phyloP scores from a whole-genome alignment of 1,140 invertebrate genomes.

The Drosophila guanche region DNA sequence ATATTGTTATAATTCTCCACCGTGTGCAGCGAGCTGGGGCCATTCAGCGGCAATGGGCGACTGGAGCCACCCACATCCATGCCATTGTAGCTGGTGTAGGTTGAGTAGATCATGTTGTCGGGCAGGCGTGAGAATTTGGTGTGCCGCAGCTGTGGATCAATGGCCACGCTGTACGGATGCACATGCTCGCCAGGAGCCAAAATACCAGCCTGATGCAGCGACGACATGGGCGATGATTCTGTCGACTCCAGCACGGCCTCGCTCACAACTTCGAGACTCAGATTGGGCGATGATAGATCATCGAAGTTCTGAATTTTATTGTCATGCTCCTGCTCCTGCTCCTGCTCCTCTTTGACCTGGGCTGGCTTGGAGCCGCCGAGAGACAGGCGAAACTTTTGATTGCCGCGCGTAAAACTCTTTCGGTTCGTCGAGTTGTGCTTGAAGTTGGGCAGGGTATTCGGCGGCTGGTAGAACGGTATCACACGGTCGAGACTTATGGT shows the following conservation, averaged over 20 bases:
- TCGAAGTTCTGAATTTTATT: conserved; percentile 59
- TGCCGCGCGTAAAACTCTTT: conserved; percentile 88
- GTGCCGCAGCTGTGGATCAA: conserved; percentile 31
- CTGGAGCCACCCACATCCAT: conserved; percentile 40
- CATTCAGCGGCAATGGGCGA: conserved; percentile 49
- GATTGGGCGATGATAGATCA: conserved; percentile 70
- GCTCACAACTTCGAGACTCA: conserved; percentile 77
- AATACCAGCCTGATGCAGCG: conserved; percentile 20
- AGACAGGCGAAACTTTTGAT: conserved; percentile 73
- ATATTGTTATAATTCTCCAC: conserved; percentile 61
- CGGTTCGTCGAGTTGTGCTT: conserved; percentile 87
- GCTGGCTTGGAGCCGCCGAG: conserved; percentile 66
- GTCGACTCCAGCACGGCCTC: conserved; percentile 59
- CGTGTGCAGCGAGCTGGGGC: conserved; percentile 66
- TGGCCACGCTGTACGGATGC: conserved; percentile 21
- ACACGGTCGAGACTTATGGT: conserved; percentile 73
- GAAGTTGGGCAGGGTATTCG: conserved; percentile 82
- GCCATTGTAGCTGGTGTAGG: conserved; percentile 41
- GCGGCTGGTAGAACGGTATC: conserved; percentile 79
- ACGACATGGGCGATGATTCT: conserved; percentile 57
- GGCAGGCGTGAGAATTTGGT: conserved; percentile 41
- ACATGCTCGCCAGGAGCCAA: background rate
- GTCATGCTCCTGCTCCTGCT: conserved; percentile 54
- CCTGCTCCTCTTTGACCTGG: conserved; percentile 65
- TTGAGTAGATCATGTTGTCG: conserved; percentile 28